Percentiles rank a stretch among this genome's conserved stretches.
These are phyloP conservation scores for Naso thynnoides DNA, from an alignment of 2,797 vertebrate species.

Conservation along the genomic window DNA sequence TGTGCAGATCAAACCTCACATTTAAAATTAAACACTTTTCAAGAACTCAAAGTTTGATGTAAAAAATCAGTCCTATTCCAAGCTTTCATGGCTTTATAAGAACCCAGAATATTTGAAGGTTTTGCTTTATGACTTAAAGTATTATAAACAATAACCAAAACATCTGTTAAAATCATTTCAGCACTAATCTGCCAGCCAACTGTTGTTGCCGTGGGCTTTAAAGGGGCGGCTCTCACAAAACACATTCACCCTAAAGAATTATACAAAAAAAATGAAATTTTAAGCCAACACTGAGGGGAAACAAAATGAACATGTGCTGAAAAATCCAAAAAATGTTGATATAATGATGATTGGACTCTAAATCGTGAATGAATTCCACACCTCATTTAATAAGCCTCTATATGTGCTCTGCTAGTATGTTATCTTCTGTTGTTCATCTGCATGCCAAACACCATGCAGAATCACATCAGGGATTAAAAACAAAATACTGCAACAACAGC, in stretches of 20 bases:
- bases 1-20: too few relatives aligned
- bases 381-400: conserved; percentile 47
- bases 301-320: conserved; percentile 11
- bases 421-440: conserved; percentile 47
- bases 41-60: too few relatives aligned
- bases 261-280: conserved; percentile 11
- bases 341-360: conserved; percentile 36
- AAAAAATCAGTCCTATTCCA: too few relatives aligned
- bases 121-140: background rate
- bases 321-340: conserved; percentile 40
- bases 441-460: background rate
- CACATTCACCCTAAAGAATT: conserved; percentile 1
- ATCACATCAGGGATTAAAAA: conserved; percentile 24
- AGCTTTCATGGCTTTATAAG: too few relatives aligned
- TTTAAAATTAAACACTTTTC: too few relatives aligned
- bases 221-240: background rate
- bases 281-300: background rate
- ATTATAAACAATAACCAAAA: conserved; percentile 3
- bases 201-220: background rate
- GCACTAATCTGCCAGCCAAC: background rate
- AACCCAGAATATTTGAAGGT: background rate
- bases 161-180: background rate
- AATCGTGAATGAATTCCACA: conserved; percentile 32
- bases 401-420: conserved; percentile 18
- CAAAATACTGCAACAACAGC: conserved; percentile 40